Evolutionary conservation across 2,113 vertebrate species (phyloP), one percentile per base, ranked within the genome.

Genomic region (Capreolus pygargus): DNA sequence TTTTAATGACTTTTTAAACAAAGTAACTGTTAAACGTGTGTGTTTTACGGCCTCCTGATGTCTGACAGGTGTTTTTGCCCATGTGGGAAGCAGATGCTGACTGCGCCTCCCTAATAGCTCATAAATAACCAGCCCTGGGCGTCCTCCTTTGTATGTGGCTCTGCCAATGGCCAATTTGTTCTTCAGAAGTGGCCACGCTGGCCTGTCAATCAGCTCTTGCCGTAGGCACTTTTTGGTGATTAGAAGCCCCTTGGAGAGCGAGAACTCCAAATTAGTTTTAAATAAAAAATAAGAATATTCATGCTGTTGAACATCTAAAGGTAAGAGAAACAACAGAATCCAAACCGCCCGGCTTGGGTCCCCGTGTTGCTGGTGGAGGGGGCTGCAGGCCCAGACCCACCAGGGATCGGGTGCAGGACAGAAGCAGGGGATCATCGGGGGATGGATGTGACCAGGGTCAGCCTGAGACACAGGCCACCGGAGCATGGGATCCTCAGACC

Each of bases 281-380:
- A 99, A 99, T 99, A 99, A 99, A 99, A 99, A 99, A 99, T 99
- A 99, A 99, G 99, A 99, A 99, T 99, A 99, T 99, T 99, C 99
- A 99, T 99, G 99, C 99, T 99, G 98, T 99, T 98, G 99, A 99
- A 99, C 99, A 99, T 99, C 99, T 99, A 99, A 99, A 99, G 99
- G 99, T 99, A 99, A 99, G 96, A 98, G 60, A 98, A 99, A 98
- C 99, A 99, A 99, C 99, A 99, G 98, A 89, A 97, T 97, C 97
- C 99, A 99, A 99, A 99, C 99, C 99, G 0, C 33, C 55, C 0
- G 1, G 95, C 93, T 23, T 8, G 36, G 78, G 92, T 70, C 60
- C 9, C 2, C 55, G 21, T 98, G 99, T 98, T 98, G 99, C 98
- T 99, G 99, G 99, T 98, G 99, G 99, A 98, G 98, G 99, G 99